A percentile compares a stretch with the other conserved stretches of the same genome.
Evolutionary conservation across 1,140 invertebrate genomes (phyloP).

Genomic region (Plutomurus gul): DNA sequence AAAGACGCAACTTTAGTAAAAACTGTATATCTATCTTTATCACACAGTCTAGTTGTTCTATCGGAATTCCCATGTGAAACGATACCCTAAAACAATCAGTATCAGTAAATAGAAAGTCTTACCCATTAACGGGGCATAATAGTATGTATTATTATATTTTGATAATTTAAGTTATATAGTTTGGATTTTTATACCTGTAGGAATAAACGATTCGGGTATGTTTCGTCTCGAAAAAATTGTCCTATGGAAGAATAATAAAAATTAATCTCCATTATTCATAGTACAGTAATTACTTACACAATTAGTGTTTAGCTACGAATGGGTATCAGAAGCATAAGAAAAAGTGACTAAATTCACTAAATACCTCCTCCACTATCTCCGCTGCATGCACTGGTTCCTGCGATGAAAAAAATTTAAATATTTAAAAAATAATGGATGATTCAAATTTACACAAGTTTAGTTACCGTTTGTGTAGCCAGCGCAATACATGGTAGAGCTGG

Average conservation of each 20-base stretch:
- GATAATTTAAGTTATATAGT: no score
- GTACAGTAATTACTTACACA: no score
- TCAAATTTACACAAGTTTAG: not conserved
- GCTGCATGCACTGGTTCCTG: constrained; percentile 29
- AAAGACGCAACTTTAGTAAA: constrained; percentile 40
- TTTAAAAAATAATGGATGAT: not conserved
- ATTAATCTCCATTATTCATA: not conserved
- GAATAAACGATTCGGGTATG: not conserved
- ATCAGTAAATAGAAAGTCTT: not conserved
- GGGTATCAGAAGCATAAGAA: no score
- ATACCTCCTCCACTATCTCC: constrained; percentile 33
- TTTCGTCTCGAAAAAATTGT: constrained; percentile 37
- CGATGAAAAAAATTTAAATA: not conserved
- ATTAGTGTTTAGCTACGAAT: not conserved
- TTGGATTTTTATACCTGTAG: no score
- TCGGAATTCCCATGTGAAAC: constrained; percentile 38
- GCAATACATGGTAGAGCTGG: constrained; percentile 35
- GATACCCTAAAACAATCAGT: constrained; percentile 32
- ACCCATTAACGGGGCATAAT: no score
- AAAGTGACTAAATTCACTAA: no score
- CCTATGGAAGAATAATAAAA: not conserved
- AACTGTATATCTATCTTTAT: constrained; percentile 35
- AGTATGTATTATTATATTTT: no score
- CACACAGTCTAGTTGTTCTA: constrained; percentile 19
- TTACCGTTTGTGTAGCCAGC: constrained; percentile 37